phyloP scores from a whole-genome alignment of 2,113 vertebrate genomes.

The Gulo gulo region DNA sequence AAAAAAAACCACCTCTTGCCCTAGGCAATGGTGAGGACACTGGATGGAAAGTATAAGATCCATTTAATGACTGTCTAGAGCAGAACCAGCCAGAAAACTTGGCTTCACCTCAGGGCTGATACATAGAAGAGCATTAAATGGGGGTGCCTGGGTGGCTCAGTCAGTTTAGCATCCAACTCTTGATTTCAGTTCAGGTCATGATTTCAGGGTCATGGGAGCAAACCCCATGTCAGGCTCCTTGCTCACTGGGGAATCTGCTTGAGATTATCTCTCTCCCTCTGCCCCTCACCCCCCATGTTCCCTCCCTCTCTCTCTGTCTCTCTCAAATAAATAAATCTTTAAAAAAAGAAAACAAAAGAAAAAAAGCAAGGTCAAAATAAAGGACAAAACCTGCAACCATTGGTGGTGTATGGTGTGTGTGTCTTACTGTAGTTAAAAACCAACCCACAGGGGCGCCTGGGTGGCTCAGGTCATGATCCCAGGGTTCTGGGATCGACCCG shows the following conservation, averaged over 20 bases:
- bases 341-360: background rate
- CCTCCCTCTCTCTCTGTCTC: background rate
- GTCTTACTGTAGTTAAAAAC: background rate
- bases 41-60: background rate
- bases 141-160: background rate
- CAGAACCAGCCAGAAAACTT: background rate
- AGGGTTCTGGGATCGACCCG: too few relatives aligned
- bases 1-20: background rate
- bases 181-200: background rate
- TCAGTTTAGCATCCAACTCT: background rate
- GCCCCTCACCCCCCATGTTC: too few relatives aligned
- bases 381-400: background rate
- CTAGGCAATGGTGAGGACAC: background rate
- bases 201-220: background rate
- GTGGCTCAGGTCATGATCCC: too few relatives aligned
- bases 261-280: background rate
- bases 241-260: background rate
- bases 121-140: background rate
- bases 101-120: background rate
- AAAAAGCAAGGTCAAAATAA: background rate
- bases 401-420: background rate
- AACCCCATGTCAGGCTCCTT: background rate
- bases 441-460: too few relatives aligned
- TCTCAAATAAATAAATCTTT: background rate
- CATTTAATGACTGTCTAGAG: background rate